A percentile compares a stretch with the other conserved stretches of the same genome.
phyloP scores from a whole-genome alignment of 2,888 invertebrate species.

The Diarsia mendica region DNA sequence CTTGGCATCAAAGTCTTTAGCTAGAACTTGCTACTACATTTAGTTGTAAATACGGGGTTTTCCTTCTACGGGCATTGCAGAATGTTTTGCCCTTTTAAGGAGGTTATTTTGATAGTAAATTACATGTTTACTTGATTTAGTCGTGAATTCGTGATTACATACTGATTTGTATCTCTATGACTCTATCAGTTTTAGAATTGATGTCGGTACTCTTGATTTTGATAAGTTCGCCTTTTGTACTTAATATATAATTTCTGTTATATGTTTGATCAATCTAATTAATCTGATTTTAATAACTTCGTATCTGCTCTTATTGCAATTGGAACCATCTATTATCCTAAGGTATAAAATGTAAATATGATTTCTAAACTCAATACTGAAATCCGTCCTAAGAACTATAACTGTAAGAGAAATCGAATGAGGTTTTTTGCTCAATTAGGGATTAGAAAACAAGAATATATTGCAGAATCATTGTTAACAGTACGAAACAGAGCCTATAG shows the following conservation, averaged over 20 bases:
- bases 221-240: not conserved
- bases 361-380: not conserved
- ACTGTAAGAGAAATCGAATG: constrained; percentile 18
- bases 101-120: constrained; percentile 14
- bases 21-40: constrained; percentile 41
- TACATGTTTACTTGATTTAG: not conserved
- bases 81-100: constrained; percentile 12
- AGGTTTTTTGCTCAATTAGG: constrained; percentile 32
- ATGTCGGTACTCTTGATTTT: not conserved
- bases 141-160: too few species aligned
- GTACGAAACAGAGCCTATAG: not conserved
- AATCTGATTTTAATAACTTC: too few species aligned
- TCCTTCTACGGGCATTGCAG: constrained; percentile 43
- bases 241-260: not conserved
- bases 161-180: not conserved
- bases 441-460: constrained; percentile 30
- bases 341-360: not conserved
- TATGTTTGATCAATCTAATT: too few species aligned
- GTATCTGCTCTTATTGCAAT: too few species aligned
- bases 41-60: constrained; percentile 40
- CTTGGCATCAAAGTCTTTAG: constrained; percentile 53
- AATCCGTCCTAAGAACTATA: not conserved
- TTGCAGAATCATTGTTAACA: constrained; percentile 7
- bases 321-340: not conserved
- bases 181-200: not conserved